Conservation (phyloP, 2,113 vertebrate genomes). For the Callaeas wilsoni region DNA sequence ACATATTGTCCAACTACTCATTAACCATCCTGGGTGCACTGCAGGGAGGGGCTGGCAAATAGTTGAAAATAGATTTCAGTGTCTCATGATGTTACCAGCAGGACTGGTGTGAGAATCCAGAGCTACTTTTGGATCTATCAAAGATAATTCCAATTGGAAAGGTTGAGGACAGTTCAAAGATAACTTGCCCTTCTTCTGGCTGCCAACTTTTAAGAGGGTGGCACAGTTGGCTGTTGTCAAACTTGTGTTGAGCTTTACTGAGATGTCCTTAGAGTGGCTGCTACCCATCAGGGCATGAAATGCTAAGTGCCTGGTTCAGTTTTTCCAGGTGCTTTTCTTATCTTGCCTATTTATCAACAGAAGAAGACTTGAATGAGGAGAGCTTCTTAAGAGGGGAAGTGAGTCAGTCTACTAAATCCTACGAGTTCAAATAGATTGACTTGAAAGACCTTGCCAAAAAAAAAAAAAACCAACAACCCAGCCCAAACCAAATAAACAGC, state of each 20-base stretch:
- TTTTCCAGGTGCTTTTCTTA: not conserved
- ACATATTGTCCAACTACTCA: not conserved
- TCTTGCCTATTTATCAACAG: not conserved
- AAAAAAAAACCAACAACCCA: not conserved
- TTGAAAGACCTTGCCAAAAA: not conserved
- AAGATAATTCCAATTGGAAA: slow-evolving; percentile 12
- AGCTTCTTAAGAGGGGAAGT: not conserved
- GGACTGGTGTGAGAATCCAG: slow-evolving; percentile 31
- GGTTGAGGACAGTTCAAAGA: slow-evolving; percentile 37
- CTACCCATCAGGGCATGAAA: not conserved
- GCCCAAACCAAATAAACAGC: slow-evolving; percentile 3
- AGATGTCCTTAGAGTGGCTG: not conserved
- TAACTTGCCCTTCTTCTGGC: not conserved
- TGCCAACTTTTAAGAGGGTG: not conserved
- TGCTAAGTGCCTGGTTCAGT: not conserved
- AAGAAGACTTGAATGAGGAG: slow-evolving; percentile 9
- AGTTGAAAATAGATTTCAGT: slow-evolving; percentile 10
- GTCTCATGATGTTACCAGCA: not conserved
- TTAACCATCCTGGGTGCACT: not conserved
- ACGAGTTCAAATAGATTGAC: not conserved
- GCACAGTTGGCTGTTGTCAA: not conserved
- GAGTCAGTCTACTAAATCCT: not conserved
- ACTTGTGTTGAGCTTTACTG: not conserved
- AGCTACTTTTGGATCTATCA: slow-evolving; percentile 43
- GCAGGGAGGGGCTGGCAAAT: not conserved